Evolutionary conservation across 2,113 vertebrate genomes (phyloP).

Genomic region (Platichthys stellatus): DNA sequence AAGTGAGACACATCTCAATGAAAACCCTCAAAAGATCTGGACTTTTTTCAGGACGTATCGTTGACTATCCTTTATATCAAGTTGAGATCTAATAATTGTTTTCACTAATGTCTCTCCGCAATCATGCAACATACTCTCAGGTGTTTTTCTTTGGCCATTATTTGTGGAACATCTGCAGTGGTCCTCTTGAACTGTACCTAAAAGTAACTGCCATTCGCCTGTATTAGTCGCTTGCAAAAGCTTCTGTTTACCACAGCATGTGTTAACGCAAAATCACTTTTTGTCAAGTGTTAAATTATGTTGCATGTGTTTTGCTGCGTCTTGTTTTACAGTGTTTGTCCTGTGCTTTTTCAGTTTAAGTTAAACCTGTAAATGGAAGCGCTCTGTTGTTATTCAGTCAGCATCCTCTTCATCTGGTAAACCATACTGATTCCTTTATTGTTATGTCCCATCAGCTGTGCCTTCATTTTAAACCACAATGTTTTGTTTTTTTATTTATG

Average conservation of each 20-base stretch:
- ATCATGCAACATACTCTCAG: no score
- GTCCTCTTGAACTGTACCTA: no score
- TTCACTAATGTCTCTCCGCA: no score
- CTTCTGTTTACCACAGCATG: conserved; percentile 39
- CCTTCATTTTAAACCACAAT: conserved; percentile 4
- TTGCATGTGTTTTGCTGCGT: conserved; percentile 62
- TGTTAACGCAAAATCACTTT: conserved; percentile 38
- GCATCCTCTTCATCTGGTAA: conserved; percentile 7
- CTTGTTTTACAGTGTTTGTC: conserved; percentile 42
- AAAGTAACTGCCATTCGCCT: background rate
- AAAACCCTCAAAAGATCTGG: background rate
- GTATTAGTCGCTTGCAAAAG: background rate
- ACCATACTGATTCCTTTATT: background rate
- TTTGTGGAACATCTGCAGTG: no score
- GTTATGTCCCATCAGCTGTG: background rate
- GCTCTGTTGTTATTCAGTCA: conserved; percentile 53
- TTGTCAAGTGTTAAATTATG: conserved; percentile 8
- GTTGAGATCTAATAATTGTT: background rate
- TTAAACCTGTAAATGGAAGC: conserved; percentile 64
- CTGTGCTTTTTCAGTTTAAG: conserved; percentile 40
- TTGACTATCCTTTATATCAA: background rate
- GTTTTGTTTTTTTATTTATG: conserved; percentile 11
- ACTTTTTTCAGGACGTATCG: background rate
- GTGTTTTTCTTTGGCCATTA: no score
- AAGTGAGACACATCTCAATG: no score